phyloP scores from a whole-genome alignment of 2,888 invertebrate genomes.

The Linnaemya vulpina region DNA sequence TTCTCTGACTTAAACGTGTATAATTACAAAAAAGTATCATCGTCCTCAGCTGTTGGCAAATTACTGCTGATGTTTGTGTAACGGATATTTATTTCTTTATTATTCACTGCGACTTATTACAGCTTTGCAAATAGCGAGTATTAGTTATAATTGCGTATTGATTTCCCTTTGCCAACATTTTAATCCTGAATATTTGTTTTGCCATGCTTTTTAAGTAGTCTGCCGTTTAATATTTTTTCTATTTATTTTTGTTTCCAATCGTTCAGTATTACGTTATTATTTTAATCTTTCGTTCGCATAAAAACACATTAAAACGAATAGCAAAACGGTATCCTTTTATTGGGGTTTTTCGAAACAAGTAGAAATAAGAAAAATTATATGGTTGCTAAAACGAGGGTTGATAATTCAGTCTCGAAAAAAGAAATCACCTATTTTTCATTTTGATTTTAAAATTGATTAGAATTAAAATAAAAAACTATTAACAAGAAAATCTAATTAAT shows the following conservation, averaged over 20 bases:
- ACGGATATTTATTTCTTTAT: no score
- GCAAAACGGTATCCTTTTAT: constrained; percentile 27
- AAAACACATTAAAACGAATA: constrained; percentile 10
- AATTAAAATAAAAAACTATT: no score
- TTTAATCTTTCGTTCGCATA: constrained; percentile 48
- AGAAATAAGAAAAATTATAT: not conserved
- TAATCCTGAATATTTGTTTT: constrained; percentile 36
- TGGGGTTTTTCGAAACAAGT: not conserved
- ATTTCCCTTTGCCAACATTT: constrained; percentile 11
- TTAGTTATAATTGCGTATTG: constrained; percentile 30
- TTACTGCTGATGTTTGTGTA: no score
- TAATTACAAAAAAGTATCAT: no score
- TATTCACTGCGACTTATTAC: no score
- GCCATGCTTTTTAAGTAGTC: constrained; percentile 13
- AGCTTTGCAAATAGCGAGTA: constrained; percentile 20
- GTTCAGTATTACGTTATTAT: constrained; percentile 51
- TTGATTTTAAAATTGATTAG: no score
- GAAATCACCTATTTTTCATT: not conserved
- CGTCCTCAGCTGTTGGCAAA: no score
- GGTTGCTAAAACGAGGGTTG: not conserved
- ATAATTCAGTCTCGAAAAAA: not conserved
- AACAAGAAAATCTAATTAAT: no score
- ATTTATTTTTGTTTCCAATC: constrained; percentile 12
- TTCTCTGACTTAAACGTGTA: no score
- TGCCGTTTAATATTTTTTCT: not conserved